Percentiles rank a stretch among this genome's conserved stretches.
These are phyloP conservation scores for Poecilia picta DNA, from an alignment of 2,797 vertebrate species.

Conservation along the genomic window DNA sequence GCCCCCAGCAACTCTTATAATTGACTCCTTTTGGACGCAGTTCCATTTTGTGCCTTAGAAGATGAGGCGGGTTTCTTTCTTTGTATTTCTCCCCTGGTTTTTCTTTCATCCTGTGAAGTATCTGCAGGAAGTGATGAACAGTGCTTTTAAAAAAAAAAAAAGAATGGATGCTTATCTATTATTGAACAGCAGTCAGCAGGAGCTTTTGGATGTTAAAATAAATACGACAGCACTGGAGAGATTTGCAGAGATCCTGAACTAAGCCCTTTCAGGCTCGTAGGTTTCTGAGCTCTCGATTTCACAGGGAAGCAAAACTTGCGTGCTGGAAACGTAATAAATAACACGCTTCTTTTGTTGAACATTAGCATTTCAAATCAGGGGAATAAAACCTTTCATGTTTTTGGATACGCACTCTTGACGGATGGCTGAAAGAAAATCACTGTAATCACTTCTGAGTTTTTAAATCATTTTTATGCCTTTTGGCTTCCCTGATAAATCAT, in stretches of 20 bases:
- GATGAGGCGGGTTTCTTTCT: conserved; percentile 27
- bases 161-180: conserved; percentile 65
- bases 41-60: conserved; percentile 49
- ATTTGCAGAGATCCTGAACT: conserved; percentile 57
- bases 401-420: background rate
- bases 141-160: conserved; percentile 18
- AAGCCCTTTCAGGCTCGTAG: conserved; percentile 40
- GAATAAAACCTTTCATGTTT: conserved; percentile 5
- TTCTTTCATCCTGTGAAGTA: conserved; percentile 33
- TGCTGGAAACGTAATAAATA: conserved; percentile 25
- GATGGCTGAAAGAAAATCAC: background rate
- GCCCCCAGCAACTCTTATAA: conserved; percentile 47
- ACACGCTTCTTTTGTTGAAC: conserved; percentile 10
- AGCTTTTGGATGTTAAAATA: conserved; percentile 69
- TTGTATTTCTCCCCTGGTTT: conserved; percentile 26
- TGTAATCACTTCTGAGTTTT: conserved; percentile 2
- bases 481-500: background rate
- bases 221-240: conserved; percentile 66
- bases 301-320: conserved; percentile 19
- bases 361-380: conserved; percentile 11
- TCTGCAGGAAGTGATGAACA: conserved; percentile 53
- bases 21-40: conserved; percentile 42
- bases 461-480: background rate
- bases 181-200: conserved; percentile 70
- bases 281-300: conserved; percentile 35